Conservation (phyloP, 2,113 vertebrate genomes). For the Sciurus niger region DNA sequence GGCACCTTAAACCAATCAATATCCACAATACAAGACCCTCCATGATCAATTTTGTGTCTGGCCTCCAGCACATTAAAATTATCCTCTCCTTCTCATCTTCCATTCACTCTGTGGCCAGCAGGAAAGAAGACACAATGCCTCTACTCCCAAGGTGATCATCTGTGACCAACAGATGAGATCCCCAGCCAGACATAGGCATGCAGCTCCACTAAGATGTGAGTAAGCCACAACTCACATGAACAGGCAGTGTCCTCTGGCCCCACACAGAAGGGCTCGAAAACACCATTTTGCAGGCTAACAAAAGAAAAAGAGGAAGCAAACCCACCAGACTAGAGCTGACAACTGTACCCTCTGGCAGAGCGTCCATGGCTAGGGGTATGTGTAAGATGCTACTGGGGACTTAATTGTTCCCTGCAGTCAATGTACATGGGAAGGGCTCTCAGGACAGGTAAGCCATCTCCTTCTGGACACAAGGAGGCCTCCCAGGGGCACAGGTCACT, state of each 20-base stretch:
- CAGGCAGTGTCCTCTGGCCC: slow-evolving; percentile 15
- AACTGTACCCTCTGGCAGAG: slow-evolving; percentile 87
- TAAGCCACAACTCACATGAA: slow-evolving; percentile 67
- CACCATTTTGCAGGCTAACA: slow-evolving; percentile 85
- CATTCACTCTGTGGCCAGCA: not conserved
- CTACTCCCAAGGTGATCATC: not conserved
- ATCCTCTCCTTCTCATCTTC: not conserved
- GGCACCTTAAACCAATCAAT: not conserved
- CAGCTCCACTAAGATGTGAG: slow-evolving; percentile 35
- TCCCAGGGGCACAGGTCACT: slow-evolving; percentile 84
- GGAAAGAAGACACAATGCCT: slow-evolving; percentile 4
- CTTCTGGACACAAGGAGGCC: slow-evolving; percentile 85
- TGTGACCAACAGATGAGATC: not conserved
- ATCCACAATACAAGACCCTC: not conserved
- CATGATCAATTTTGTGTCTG: not conserved
- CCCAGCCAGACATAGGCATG: not conserved
- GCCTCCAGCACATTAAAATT: not conserved
- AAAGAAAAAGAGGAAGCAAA: slow-evolving; percentile 83
- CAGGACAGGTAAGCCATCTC: slow-evolving; percentile 86
- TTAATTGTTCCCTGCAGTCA: slow-evolving; percentile 89
- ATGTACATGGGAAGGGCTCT: slow-evolving; percentile 85
- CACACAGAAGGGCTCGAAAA: slow-evolving; percentile 84
- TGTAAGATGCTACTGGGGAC: slow-evolving; percentile 87
- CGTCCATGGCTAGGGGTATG: slow-evolving; percentile 83
- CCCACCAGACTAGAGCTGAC: slow-evolving; percentile 82